Percentiles rank a stretch among this genome's conserved stretches.
These are phyloP conservation scores for Montifringilla adamsi DNA, from an alignment of 2,113 vertebrate genomes.

Conservation along the genomic window DNA sequence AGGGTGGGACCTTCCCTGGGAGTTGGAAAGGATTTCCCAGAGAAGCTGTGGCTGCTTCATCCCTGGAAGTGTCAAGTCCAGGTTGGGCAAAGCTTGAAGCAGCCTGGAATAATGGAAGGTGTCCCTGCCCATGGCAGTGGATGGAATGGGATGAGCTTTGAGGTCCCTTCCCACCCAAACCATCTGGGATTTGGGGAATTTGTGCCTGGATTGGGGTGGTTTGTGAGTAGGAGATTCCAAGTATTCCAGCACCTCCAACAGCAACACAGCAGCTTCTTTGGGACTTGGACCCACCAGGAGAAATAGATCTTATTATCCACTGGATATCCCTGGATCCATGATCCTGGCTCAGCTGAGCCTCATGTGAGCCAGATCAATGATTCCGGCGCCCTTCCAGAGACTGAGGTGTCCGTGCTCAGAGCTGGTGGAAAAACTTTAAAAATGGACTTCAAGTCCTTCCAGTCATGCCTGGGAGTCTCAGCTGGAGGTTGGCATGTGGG, in stretches of 20 bases:
- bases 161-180: not conserved
- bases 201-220: not conserved
- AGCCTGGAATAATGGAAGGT: not conserved
- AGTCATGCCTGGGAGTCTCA: not conserved
- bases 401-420: not conserved
- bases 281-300: not conserved
- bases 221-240: not conserved
- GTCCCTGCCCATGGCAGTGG: not conserved
- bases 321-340: not conserved
- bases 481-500: not conserved
- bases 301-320: rapidly evolving
- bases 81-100: not conserved
- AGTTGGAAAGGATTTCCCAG: not conserved
- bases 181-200: not conserved
- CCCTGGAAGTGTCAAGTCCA: not conserved
- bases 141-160: not conserved
- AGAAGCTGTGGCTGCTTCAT: not conserved
- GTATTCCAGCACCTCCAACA: not conserved
- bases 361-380: not conserved
- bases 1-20: not conserved
- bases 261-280: not conserved
- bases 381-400: rapidly evolving
- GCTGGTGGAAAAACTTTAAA: not conserved
- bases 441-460: not conserved
- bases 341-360: not conserved